These are phyloP conservation scores for Genyomyrus donnyi DNA, from an alignment of 2,113 vertebrate genomes.

Conservation along the genomic window DNA sequence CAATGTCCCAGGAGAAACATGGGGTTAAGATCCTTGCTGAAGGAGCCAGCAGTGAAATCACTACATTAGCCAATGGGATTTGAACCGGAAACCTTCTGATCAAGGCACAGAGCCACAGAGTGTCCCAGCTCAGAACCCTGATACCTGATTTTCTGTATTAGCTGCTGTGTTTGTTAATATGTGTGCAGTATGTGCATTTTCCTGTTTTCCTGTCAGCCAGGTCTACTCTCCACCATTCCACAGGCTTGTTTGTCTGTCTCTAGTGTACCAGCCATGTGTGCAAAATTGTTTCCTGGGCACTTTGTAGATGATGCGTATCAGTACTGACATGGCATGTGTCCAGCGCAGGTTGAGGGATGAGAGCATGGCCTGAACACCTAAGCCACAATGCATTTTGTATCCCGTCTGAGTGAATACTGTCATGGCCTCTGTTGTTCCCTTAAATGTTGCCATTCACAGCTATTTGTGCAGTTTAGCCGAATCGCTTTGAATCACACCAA, in stretches of 20 bases:
- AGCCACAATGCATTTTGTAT: neutral
- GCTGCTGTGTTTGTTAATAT: neutral
- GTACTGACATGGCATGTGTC: neutral
- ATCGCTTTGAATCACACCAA: neutral
- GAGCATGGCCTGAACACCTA: neutral
- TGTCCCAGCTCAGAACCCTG: neutral
- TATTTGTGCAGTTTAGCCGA: neutral
- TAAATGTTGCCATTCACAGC: neutral
- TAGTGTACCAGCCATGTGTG: neutral
- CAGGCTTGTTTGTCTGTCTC: neutral
- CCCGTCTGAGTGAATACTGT: neutral
- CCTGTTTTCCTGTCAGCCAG: neutral
- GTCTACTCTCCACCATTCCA: neutral
- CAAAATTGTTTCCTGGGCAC: neutral
- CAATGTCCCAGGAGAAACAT: neutral
- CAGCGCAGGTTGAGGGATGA: neutral
- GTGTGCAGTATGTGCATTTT: neutral
- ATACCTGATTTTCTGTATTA: neutral
- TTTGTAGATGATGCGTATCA: neutral
- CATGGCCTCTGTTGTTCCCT: neutral
- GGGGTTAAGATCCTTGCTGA: neutral
- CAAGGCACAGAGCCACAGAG: neutral
- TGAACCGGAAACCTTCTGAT: neutral
- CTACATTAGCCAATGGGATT: neutral
- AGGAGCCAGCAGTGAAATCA: neutral